Base-by-base conservation (phyloP, 2,797 vertebrate species). In the Poecile montanus region DNA sequence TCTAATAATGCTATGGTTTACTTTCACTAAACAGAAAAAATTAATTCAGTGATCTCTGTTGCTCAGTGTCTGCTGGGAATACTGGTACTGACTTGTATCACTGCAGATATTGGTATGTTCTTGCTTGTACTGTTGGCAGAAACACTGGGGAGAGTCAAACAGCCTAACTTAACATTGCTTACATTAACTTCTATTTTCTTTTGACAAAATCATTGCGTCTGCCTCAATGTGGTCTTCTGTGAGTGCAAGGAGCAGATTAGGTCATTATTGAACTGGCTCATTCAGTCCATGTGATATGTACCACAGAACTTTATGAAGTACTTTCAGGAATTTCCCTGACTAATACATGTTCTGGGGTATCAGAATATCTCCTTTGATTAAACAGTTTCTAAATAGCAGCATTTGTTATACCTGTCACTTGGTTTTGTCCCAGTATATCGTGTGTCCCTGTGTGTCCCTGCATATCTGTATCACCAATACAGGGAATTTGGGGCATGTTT, bases 1-100 rank as follows among this genome's bases (percentile, higher is more conserved):
- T 91, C 48, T 71, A 81, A 74, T 84, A 93, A 73, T 85, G 19
- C 45, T 57, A 19, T 85, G 81, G 63, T 76, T 93, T 96, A 50
- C 74, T 86, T 88, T 57, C 34, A 50, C 74, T 91, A 44, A 78
- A 51, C 26, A 70, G 42, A 70, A 90, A 47, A 94, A 92, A 38
- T 4, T 1, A 57, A 42, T 71, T 80, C 21, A 16, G 11, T 91
- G 76, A 57, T 88, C 19, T 75, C 51, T 93, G 48, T 62, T 72
- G 12, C 32, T 86, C 3, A 1, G 0, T 79, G 45, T 85, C 73
- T 91, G 45, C 77, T 21, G 16, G 30, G 17, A 88, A 13, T 86
- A 19, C 32, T 62, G 45, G 58, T n/a, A 26, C 76, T 23, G 82
- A 38, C 12, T 50, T 66, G 34, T 56, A 25, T 53, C 27, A 11